phyloP scores from a whole-genome alignment of 2,113 vertebrate genomes.

The Microtus ochrogaster region DNA sequence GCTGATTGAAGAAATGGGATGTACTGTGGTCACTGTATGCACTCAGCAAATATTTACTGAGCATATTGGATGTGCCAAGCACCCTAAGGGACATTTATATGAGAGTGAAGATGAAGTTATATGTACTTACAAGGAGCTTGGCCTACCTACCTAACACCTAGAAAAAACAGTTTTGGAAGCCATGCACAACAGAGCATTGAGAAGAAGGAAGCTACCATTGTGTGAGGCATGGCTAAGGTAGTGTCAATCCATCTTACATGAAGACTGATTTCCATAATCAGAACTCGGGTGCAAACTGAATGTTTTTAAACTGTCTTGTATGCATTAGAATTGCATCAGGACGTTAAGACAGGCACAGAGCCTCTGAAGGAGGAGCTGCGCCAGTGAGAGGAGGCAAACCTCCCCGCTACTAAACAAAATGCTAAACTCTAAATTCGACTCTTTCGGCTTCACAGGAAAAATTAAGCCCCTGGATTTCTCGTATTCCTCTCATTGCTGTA shows the following conservation, averaged over 20 bases:
- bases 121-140: background rate
- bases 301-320: background rate
- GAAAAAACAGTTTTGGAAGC: background rate
- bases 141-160: background rate
- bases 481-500: background rate
- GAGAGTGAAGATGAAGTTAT: background rate
- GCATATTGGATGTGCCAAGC: background rate
- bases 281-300: background rate
- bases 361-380: background rate
- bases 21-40: background rate
- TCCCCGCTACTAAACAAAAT: background rate
- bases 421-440: background rate
- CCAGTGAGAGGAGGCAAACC: background rate
- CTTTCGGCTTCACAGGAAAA: background rate
- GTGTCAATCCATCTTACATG: background rate
- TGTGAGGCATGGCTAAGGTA: background rate
- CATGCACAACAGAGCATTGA: background rate
- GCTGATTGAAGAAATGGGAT: background rate
- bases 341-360: background rate
- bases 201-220: background rate
- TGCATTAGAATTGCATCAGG: background rate
- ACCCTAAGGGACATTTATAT: background rate
- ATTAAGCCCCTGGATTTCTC: background rate
- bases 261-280: constrained; percentile 27
- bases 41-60: background rate